Conservation (phyloP, 2,113 vertebrate genomes). For the Rynchops niger region DNA sequence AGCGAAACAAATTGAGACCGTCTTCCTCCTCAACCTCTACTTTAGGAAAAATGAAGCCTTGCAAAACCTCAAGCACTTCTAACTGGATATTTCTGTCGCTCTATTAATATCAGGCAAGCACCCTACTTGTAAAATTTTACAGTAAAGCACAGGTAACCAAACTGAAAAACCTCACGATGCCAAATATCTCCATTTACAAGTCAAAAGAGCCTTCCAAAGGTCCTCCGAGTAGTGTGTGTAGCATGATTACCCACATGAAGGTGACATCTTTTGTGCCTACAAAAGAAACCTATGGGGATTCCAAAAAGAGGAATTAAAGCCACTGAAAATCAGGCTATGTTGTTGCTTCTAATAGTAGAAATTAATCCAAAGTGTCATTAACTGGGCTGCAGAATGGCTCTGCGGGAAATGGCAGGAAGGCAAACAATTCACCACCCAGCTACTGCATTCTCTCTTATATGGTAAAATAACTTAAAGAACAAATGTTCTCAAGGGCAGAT, state of each 20-base stretch:
- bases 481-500: background rate
- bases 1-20: background rate
- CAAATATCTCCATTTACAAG: background rate
- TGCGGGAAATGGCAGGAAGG: background rate
- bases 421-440: background rate
- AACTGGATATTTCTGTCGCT: background rate
- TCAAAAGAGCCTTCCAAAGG: background rate
- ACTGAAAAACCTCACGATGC: background rate
- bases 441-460: background rate
- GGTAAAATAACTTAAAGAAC: background rate
- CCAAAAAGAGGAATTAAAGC: background rate
- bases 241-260: background rate
- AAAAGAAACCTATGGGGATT: background rate
- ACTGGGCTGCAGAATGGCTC: background rate
- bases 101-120: background rate
- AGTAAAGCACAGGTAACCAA: background rate
- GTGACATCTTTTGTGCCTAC: background rate
- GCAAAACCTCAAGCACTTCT: background rate
- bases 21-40: background rate
- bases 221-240: background rate
- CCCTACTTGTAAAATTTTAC: background rate
- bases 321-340: background rate
- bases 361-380: background rate
- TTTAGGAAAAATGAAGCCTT: background rate
- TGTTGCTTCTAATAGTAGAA: background rate